A percentile compares a stretch with the other conserved stretches of the same genome.
Conservation (phyloP, 2,113 vertebrate genomes). For the Pomatostomus ruficeps region DNA sequence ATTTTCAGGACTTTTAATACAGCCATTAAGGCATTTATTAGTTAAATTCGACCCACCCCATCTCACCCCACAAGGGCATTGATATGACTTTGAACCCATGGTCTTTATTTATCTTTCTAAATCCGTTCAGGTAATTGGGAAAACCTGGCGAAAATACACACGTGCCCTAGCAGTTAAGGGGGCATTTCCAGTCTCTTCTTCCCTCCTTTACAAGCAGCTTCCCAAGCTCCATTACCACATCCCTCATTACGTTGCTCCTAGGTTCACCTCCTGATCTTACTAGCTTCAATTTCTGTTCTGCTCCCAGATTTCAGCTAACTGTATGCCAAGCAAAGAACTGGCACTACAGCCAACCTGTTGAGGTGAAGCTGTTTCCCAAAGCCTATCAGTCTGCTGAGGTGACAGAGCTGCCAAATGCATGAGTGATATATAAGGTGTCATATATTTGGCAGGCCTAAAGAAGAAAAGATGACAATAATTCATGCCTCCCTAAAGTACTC, state of each 20-base stretch:
- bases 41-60: neutral
- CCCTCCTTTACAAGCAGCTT: neutral
- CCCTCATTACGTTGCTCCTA: neutral
- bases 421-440: neutral
- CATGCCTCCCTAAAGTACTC: neutral
- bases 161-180: neutral
- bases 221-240: neutral
- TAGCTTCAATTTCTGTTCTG: neutral
- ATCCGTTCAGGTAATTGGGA: neutral
- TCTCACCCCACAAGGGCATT: neutral
- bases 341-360: neutral
- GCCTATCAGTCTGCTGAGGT: neutral
- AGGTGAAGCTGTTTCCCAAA: neutral
- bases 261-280: neutral
- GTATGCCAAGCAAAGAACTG: neutral
- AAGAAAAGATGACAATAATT: neutral
- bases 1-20: neutral
- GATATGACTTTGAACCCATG: neutral
- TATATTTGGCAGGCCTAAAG: neutral
- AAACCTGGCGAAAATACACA: neutral
- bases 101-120: neutral
- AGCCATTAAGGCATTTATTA: neutral
- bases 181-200: neutral
- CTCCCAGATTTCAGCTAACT: neutral
- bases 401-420: neutral